Evolutionary conservation across 2,797 vertebrate species (phyloP), one percentile per base, ranked within the genome.

Genomic region (Centropyge bicolor): DNA sequence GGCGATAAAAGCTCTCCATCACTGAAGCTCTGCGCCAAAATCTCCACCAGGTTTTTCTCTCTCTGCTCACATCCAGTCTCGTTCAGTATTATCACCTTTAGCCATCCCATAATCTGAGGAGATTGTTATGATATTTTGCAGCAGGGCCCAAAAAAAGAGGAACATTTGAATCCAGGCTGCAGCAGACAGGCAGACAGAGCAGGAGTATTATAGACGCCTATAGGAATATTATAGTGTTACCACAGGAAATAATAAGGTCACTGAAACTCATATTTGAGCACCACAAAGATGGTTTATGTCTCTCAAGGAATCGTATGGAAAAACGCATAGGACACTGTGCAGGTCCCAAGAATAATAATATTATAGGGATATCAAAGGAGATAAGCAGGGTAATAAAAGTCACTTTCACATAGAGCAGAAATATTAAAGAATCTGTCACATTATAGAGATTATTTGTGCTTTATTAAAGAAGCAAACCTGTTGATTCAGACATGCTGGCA

Each of bases 201-300:
- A 77, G 70, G 20, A 60, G 45, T 64, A 78, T 41, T 79, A 61
- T 41, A 76, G 78, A 89, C 61, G 78, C 74, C 86, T 85, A 84
- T 76, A 83, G 75, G 70, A 76, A 80, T 74, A 80, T 80, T 90
- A 85, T 19, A 71, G 65, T 38, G 35, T 64, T 27, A 70, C 87
- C 78, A 76, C 76, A 70, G 80, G 75, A 79, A 70, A 75, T 80
- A 75, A 85, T 65, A 80, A 83, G 40, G 59, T 64, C 52, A 61
- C 10, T 68, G 24, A 64, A 56, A 65, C 7, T 59, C 40, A 52
- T 45, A 78, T 74, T 27, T 45, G 20, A 67, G 22, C 1, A 74
- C 67, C 74, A 52, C 74, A 60, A 54, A 57, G 27, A 64, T 56
- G 51, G 22, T 56, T 70, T 48, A 64, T 64, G 52, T 74, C 61